phyloP scores from a whole-genome alignment of 2,113 vertebrate genomes.

The Ammodytes dubius region DNA sequence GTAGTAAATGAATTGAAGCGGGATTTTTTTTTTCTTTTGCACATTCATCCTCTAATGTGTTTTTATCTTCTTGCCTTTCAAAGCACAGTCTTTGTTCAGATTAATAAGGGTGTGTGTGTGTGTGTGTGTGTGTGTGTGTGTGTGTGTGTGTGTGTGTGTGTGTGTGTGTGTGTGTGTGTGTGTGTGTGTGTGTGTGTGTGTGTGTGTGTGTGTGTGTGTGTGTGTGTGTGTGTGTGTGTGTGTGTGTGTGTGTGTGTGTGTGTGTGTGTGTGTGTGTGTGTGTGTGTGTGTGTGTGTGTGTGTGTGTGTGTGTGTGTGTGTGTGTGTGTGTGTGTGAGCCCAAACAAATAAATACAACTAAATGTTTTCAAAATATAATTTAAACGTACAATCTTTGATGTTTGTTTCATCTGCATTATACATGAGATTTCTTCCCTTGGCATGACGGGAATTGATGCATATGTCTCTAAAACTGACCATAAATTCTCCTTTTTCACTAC shows the following conservation, averaged over 20 bases:
- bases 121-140: background rate
- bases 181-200: no score
- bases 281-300: no score
- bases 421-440: background rate
- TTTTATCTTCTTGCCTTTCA: conserved; percentile 22
- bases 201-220: no score
- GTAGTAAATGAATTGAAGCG: conserved; percentile 17
- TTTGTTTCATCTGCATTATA: background rate
- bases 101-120: conserved; percentile 11
- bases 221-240: no score
- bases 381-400: no score
- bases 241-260: background rate
- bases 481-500: background rate
- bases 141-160: no score
- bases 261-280: no score
- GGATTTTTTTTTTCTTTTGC: background rate
- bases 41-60: conserved; percentile 20
- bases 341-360: no score
- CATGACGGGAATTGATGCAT: background rate
- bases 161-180: no score
- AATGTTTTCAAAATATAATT: no score
- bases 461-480: background rate
- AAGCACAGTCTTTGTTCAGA: conserved; percentile 8
- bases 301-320: no score
- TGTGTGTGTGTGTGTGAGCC: no score